Base-by-base conservation (phyloP, 2,888 invertebrate genomes). In the Druceiella hillmani region DNA sequence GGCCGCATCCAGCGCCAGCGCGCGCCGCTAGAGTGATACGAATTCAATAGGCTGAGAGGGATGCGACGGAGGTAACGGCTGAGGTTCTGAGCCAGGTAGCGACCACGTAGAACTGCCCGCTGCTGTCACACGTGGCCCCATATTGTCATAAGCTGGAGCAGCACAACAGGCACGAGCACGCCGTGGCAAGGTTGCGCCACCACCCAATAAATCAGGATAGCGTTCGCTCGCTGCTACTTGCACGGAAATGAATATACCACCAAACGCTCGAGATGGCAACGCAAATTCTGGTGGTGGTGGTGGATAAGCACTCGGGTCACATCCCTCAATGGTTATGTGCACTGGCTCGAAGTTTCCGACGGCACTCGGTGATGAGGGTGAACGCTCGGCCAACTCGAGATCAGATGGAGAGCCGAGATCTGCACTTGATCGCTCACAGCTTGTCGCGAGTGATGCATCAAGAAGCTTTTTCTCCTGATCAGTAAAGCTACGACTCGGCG, bases 31-130 rank as follows among this genome's bases (percentile, higher is more conserved):
- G 56, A 70, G 70, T 38, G 70, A 69, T 26, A 69, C 66, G 33
- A 69, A 70, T 50, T 70, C 70, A 3, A 69, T 67, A 4, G 78
- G 77, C 12, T 79, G 77, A 4, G 78, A 76, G 3, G 79, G 78
- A 2, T 70, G 70, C 17, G 69, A 66, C 11, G 71, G 67, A 17
- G n/a, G n/a, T n/a, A n/a, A n/a, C n/a, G n/a, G n/a, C n/a, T n/a
- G 27, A 5, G 27, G 27, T 11, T 11, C 5, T 7, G 63, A 59
- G 44, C 63, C 87, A 45, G 87, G 86, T 48, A 91, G 72, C 16
- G 89, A 89, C 58, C 89, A 79, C 15, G 86, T 87, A 5, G 90
- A 90, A 58, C 87, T 88, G 31, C 91, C 91, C 45, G 87, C 87
- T 20, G 89, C 89, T 6, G 90, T 91, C 34, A 90, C 87, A 47